A percentile compares a stretch with the other conserved stretches of the same genome.
phyloP scores from a whole-genome alignment of 2,797 vertebrate species.

The Antennarius maculatus region DNA sequence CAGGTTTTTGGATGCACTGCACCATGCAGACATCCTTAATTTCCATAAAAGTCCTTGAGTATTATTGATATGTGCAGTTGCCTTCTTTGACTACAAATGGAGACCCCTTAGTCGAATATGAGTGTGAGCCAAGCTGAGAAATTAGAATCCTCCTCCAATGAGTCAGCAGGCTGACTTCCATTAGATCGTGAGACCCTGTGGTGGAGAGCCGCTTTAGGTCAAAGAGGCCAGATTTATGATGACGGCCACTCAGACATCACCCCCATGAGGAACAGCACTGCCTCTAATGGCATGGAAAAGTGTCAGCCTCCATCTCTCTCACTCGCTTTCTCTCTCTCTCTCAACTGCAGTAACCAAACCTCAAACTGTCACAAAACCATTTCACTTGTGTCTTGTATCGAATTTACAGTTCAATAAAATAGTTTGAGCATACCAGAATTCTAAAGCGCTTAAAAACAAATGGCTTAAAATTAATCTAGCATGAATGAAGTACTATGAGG shows the following conservation, averaged over 20 bases:
- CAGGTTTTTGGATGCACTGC: conserved; percentile 8
- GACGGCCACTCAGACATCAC: conserved; percentile 25
- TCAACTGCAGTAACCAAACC: no score
- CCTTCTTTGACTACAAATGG: conserved; percentile 55
- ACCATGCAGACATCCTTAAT: conserved; percentile 20
- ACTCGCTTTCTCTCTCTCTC: neutral
- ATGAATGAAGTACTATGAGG: no score
- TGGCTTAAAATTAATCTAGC: no score
- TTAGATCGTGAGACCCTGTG: conserved; percentile 54
- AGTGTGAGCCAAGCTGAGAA: conserved; percentile 35
- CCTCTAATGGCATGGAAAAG: conserved; percentile 61
- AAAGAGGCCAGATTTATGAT: conserved; percentile 45
- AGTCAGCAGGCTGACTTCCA: conserved; percentile 63
- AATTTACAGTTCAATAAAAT: no score
- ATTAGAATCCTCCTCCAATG: conserved; percentile 47
- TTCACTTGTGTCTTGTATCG: no score
- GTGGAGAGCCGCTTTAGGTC: conserved; percentile 37
- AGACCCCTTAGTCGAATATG: conserved; percentile 24
- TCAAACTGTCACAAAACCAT: no score
- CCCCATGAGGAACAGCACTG: conserved; percentile 58
- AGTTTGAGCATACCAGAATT: no score
- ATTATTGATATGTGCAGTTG: conserved; percentile 48
- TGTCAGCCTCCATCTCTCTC: conserved; percentile 4
- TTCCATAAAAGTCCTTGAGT: conserved; percentile 37
- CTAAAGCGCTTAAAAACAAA: no score